Base-by-base conservation (phyloP, 2,888 invertebrate genomes). In the Heliconius ismenius region DNA sequence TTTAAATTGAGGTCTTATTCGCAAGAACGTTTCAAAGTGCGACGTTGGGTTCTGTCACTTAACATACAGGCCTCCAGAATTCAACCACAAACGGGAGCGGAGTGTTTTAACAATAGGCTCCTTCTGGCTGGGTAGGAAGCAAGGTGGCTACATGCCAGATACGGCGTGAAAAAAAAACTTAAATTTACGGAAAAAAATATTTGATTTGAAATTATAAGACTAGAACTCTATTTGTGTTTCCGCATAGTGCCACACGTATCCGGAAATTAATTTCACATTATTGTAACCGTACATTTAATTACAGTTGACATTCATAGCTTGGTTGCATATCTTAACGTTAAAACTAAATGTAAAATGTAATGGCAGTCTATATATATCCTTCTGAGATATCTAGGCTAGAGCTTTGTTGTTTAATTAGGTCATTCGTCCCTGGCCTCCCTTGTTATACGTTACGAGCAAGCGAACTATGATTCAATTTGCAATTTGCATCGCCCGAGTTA, bases 371-470 rank as follows among this genome's bases (percentile, higher is more conserved):
- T 69, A 11, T 54, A 49, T 69, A 69, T 21, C 28, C 28, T 54
- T 32, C 54, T n/a, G 54, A 69, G 49, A n/a, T n/a, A 54, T 54
- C 26, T 49, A 21, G 49, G 10, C 28, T 21, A 69, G 43, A 49
- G 69, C 69, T 69, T 69, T 13, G 28, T 54, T 54, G 54, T 69
- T 69, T 69, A 54, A 69, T 69, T 54, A 69, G 69, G 65, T 36
- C 65, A 36, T n/a, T n/a, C 36, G 65, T 54, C n/a, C 28, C 13
- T 54, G 28, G 69, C n/a, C 32, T 69, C 24, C 26, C 69, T 69
- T 54, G n/a, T 54, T 7, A n/a, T 1, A 6, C 49, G 36, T 43
- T 6, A 54, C 54, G 54, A 54, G 9, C 1, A 67, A 24, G 21
- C 36, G 65, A 10, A 4, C 3, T 36, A 21, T 36, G 15, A 67